Conservation (phyloP, 2,888 invertebrate species). For the Oscheius sp. region DNA sequence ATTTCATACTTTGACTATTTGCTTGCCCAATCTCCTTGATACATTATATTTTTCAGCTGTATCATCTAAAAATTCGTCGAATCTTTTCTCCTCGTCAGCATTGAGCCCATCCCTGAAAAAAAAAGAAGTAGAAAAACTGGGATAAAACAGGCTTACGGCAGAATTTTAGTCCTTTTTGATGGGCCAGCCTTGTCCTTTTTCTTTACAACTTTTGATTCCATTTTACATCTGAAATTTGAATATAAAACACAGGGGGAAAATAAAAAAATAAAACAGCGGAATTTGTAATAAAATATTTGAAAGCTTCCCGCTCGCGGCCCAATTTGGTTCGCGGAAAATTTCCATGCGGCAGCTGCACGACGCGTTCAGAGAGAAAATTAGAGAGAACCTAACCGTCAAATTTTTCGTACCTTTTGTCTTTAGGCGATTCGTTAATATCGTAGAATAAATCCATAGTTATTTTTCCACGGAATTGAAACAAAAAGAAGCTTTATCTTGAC, state of each 20-base stretch:
- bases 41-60: not conserved
- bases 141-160: not conserved
- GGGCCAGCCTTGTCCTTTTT: not conserved
- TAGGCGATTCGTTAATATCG: too few relatives aligned
- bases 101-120: not conserved
- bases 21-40: constrained; percentile 5
- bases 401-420: too few relatives aligned
- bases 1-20: constrained; percentile 3
- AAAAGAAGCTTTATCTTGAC: too few relatives aligned
- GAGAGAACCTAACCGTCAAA: too few relatives aligned
- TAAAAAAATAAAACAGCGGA: not conserved
- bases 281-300: not conserved
- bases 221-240: not conserved
- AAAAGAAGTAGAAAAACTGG: not conserved
- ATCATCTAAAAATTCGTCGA: not conserved
- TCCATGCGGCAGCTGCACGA: not conserved
- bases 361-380: too few relatives aligned
- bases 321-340: not conserved
- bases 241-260: not conserved
- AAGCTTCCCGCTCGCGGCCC: constrained; percentile 2
- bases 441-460: too few relatives aligned
- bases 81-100: not conserved
- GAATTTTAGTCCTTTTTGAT: not conserved
- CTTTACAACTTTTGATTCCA: not conserved
- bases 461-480: too few relatives aligned